phyloP scores from a whole-genome alignment of 2,113 vertebrate genomes.

The Cromileptes altivelis region DNA sequence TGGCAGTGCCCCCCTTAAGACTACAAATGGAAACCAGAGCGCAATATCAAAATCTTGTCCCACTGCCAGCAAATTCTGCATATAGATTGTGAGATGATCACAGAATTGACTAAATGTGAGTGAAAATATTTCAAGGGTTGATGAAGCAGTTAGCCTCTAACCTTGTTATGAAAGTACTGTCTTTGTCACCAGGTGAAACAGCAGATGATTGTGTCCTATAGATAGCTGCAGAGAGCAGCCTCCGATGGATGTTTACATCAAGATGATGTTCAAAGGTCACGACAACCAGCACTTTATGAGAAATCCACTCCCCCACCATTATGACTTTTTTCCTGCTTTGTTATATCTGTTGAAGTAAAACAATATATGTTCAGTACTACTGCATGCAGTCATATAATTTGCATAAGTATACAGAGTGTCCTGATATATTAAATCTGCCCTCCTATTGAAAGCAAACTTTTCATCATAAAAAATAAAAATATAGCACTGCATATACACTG shows the following conservation, averaged over 20 bases:
- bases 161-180: neutral
- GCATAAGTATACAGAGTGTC: neutral
- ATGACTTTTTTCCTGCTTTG: neutral
- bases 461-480: neutral
- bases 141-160: neutral
- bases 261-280: constrained; percentile 1
- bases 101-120: neutral
- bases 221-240: neutral
- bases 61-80: too few relatives aligned
- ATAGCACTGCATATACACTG: neutral
- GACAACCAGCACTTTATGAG: neutral
- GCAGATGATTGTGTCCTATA: neutral
- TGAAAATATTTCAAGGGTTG: neutral
- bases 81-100: too few relatives aligned
- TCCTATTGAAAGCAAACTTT: neutral
- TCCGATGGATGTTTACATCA: neutral
- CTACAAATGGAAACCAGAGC: too few relatives aligned
- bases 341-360: neutral
- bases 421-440: neutral
- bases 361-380: neutral
- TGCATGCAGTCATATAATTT: neutral
- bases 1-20: too few relatives aligned
- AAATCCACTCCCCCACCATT: neutral
- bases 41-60: too few relatives aligned
- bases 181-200: neutral